phyloP scores from a whole-genome alignment of 1,140 invertebrate genomes.

The Cotesia typhae region DNA sequence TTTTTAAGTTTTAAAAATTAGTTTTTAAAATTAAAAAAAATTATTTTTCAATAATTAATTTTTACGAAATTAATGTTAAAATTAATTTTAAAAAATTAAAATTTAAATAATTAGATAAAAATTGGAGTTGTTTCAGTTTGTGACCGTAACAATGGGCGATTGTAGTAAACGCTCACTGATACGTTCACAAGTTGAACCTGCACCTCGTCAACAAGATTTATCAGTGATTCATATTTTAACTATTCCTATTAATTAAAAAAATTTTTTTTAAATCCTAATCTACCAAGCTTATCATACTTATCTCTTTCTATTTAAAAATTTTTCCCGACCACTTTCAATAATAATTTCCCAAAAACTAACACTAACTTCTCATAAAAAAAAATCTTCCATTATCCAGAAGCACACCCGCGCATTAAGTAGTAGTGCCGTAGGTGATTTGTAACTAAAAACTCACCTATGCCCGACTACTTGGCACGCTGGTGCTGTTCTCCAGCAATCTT shows the following conservation, averaged over 20 bases:
- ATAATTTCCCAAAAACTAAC: too few species aligned
- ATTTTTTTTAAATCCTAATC: too few species aligned
- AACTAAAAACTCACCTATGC: slow-evolving; percentile 52
- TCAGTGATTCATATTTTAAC: neutral
- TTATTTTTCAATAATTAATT: too few species aligned
- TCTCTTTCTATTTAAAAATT: too few species aligned
- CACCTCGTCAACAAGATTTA: slow-evolving; percentile 40
- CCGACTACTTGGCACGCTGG: slow-evolving; percentile 57
- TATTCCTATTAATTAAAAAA: neutral
- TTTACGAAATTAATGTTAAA: too few species aligned
- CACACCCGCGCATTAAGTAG: slow-evolving; percentile 57
- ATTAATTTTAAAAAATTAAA: too few species aligned
- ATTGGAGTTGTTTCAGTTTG: slow-evolving; percentile 57
- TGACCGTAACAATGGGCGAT: slow-evolving; percentile 63
- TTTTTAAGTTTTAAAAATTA: too few species aligned
- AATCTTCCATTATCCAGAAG: neutral
- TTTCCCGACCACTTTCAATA: too few species aligned
- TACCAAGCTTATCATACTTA: too few species aligned
- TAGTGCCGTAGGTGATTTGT: slow-evolving; percentile 62
- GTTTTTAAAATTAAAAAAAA: too few species aligned
- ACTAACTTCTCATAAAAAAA: too few species aligned
- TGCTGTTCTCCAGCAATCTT: slow-evolving; percentile 29
- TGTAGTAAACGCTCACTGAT: slow-evolving; percentile 52
- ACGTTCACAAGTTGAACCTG: slow-evolving; percentile 56
- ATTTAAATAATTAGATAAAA: neutral